Evolutionary conservation across 1,140 invertebrate species (phyloP), one percentile per base, ranked within the genome.

Genomic region (Aphaenogaster rudis): DNA sequence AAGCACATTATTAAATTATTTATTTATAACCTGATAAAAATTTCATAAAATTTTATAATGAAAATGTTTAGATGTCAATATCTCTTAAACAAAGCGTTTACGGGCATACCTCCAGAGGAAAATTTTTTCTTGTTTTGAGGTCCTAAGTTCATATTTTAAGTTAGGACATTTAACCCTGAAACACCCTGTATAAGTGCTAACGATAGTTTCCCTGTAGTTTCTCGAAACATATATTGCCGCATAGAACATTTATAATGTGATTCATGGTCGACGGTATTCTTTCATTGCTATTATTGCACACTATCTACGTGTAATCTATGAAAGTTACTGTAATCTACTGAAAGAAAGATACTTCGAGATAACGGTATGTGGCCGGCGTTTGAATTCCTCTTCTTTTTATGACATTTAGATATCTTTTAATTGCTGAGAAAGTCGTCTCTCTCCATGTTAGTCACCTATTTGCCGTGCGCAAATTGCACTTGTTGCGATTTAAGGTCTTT

Each of bases 361-460:
- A 76, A 42, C 11, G 36, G 13, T 42, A 59, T 2, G 72, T 2
- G n/a, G 13, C 2, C 52, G 36, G 7, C 3, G 17, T 57, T 59
- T 59, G n/a, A 57, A 59, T 77, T 42, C n/a, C 13, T 59, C 39
- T 57, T 57, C 57, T 69, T 59, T 42, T 59, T 42, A 17, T 42
- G 13, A 61, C 52, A 59, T 15, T 76, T 42, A 17, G 33, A 76
- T 42, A 61, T 59, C 74, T 54, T 76, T 76, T 77, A 39, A 77
- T 76, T 76, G 39, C 7, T 54, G 52, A 42, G 54, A 77, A 77
- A 77, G 36, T 76, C 13, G 3, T 21, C 15, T 77, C 39, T 59
- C 52, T 42, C 33, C 33, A 28, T 28, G 33, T 76, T 39, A 69
- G 13, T 48, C 64, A 45, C 39, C 64, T 8, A 42, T 72, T 54